Conservation (phyloP, 2,888 invertebrate genomes). For the Lottia gigantea region DNA sequence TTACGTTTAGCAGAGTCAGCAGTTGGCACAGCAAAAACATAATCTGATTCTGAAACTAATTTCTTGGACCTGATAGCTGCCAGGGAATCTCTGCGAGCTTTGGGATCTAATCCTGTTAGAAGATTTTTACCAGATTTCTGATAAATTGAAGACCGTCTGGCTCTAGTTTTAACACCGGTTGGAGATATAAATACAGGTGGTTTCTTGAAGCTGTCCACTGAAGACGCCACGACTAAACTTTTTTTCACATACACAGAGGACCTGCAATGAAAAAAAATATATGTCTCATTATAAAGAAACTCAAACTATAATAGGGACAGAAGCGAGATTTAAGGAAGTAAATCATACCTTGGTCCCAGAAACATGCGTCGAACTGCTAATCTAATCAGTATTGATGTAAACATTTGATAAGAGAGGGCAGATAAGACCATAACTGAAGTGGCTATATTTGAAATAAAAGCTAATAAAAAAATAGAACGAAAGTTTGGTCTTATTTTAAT, state of each 20-base stretch:
- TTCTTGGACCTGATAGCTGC: constrained; percentile 10
- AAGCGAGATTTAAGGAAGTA: no score
- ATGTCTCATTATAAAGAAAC: no score
- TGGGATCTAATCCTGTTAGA: constrained; percentile 5
- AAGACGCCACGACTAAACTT: not conserved
- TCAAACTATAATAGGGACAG: no score
- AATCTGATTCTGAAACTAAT: not conserved
- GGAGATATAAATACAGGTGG: constrained; percentile 26
- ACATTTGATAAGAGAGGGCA: no score
- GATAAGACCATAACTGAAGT: no score
- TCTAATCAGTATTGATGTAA: no score
- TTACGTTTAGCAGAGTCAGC: not conserved
- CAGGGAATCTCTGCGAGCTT: constrained; percentile 10
- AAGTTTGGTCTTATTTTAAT: no score
- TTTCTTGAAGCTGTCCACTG: constrained; percentile 11
- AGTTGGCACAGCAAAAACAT: not conserved
- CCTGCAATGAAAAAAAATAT: not conserved
- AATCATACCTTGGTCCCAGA: no score
- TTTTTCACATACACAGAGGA: constrained; percentile 16
- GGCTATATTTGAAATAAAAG: no score
- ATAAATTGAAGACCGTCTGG: constrained; percentile 44
- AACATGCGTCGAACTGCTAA: no score
- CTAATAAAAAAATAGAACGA: no score
- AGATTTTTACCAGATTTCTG: constrained; percentile 31
- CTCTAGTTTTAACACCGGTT: constrained; percentile 40